A percentile compares a stretch with the other conserved stretches of the same genome.
Conservation (phyloP, 2,797 vertebrate species). For the Fratercula arctica region DNA sequence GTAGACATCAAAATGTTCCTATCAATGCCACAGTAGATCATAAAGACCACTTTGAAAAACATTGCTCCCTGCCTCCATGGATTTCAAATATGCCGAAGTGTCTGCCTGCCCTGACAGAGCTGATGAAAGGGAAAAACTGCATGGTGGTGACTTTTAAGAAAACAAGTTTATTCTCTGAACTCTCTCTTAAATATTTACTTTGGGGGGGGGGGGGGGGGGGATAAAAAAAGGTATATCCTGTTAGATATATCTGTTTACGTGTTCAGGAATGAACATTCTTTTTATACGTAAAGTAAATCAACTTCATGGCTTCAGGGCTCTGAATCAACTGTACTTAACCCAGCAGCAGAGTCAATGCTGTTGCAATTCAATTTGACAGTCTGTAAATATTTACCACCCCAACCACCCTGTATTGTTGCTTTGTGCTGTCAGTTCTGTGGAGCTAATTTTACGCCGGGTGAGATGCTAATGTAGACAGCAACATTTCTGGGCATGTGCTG, state of each 20-base stretch:
- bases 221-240: not conserved
- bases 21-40: not conserved
- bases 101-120: not conserved
- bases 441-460: not conserved
- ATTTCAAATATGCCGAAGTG: not conserved
- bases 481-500: not conserved
- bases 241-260: not conserved
- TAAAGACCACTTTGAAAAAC: not conserved
- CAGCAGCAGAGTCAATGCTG: not conserved
- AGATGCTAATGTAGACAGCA: not conserved
- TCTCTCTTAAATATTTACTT: not conserved
- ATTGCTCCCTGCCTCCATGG: not conserved
- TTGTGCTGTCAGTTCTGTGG: slow-evolving; percentile 15
- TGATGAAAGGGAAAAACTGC: not conserved
- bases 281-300: not conserved
- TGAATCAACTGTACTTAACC: not conserved
- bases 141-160: not conserved
- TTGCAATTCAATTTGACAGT: not conserved
- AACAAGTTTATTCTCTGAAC: not conserved
- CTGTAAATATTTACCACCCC: slow-evolving; percentile 36
- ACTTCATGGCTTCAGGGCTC: slow-evolving; percentile 14
- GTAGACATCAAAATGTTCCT: not conserved
- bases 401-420: not conserved
- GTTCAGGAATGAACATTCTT: not conserved
- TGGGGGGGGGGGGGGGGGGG: too few species aligned